Evolutionary conservation across 2,888 invertebrate species (phyloP), one percentile per base, ranked within the genome.

Genomic region (Plemyria rubiginata): DNA sequence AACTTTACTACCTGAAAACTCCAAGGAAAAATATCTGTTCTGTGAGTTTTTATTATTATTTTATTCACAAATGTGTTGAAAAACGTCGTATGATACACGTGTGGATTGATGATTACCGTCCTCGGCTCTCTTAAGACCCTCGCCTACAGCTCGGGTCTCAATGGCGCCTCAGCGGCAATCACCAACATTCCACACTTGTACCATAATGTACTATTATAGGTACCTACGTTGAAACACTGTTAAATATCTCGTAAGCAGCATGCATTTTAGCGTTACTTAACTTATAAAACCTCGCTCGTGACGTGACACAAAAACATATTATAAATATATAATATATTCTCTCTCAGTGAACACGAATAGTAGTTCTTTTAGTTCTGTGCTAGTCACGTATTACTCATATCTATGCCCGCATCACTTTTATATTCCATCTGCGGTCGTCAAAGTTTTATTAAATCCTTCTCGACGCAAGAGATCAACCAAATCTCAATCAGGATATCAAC

Each of bases 391-490:
- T 22, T 22, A 41, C 13, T 6, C 41, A 41, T 32, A 32, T 43
- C 15, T 15, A 1, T 43, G 11, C 11, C 16, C 16, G 45, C 61
- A 54, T 55, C 54, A 60, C 56, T 67, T 66, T 61, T 54, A 63
- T 66, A 68, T 70, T 65, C 61, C 50, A 62, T 61, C 54, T 57
- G 59, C 60, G 43, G 51, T 43, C 60, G 54, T 66, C 57, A 61
- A 62, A 70, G 55, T 65, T 70, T 59, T 62, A 66, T 61, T 68
- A 65, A 61, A 50, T 60, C 54, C 52, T 41, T 46, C 49, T 61
- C 67, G 61, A 61, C 60, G 51, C 60, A 56, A 51, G 50, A 45
- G 38, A 55, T 48, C 60, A 41, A 22, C 41, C 49, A 50, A 64
- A 66, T 62, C 62, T 61, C 12, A 41, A 45, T 55, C 15, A 40